A percentile compares a stretch with the other conserved stretches of the same genome.
Evolutionary conservation across 1,140 invertebrate species (phyloP).

Genomic region (Cheumatopsyche charites): DNA sequence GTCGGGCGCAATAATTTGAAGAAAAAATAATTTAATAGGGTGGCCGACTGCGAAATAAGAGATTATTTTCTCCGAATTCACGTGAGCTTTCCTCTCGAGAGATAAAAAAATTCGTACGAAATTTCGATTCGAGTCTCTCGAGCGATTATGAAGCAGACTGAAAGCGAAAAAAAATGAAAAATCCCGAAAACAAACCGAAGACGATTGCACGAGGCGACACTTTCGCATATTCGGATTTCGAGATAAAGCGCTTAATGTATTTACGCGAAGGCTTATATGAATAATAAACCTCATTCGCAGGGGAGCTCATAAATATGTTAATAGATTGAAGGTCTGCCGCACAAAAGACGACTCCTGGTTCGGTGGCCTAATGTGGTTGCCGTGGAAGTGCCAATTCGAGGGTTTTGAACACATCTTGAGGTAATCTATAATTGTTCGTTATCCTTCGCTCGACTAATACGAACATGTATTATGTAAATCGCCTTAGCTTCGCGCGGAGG

Average conservation of each 20-base stretch:
- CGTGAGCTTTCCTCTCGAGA: background rate
- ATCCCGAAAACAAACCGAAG: background rate
- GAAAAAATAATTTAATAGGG: slow-evolving; percentile 24
- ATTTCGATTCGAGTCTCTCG: background rate
- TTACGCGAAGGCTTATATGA: too few relatives aligned
- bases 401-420: background rate
- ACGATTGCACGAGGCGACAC: background rate
- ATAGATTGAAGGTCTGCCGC: slow-evolving; percentile 18
- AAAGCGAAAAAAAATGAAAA: background rate
- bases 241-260: too few relatives aligned
- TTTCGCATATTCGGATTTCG: too few relatives aligned
- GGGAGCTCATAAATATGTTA: slow-evolving; percentile 23
- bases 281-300: too few relatives aligned
- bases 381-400: background rate
- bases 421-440: slow-evolving; percentile 17
- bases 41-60: slow-evolving; percentile 26
- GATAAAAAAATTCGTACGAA: background rate
- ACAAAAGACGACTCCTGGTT: slow-evolving; percentile 23
- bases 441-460: slow-evolving; percentile 6
- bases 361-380: slow-evolving; percentile 10
- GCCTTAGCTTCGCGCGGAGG: slow-evolving; percentile 5
- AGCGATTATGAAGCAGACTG: background rate
- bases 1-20: slow-evolving; percentile 16
- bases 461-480: slow-evolving; percentile 15
- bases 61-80: slow-evolving; percentile 17